Conservation (phyloP, 2,113 vertebrate species). For the Acrocephalus kingi region DNA sequence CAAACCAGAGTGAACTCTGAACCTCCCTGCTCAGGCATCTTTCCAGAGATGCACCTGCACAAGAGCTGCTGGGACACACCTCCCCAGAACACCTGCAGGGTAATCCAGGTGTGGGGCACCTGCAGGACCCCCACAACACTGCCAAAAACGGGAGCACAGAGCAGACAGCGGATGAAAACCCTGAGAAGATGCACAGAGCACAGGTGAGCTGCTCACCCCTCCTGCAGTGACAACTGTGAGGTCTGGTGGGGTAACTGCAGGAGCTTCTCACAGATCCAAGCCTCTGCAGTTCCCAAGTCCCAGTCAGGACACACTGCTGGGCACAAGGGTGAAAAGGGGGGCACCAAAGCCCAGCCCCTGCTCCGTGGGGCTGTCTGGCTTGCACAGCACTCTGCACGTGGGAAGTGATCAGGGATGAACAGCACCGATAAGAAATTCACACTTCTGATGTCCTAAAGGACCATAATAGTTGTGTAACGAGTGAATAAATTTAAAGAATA, state of each 20-base stretch:
- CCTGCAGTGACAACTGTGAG: rapidly evolving
- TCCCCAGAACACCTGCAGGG: background rate
- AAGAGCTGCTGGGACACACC: background rate
- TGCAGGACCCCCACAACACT: background rate
- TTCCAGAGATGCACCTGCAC: background rate
- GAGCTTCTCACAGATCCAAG: background rate
- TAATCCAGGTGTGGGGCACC: background rate
- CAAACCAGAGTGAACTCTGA: background rate
- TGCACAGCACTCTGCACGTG: rapidly evolving
- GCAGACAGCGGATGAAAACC: background rate
- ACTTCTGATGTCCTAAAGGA: background rate
- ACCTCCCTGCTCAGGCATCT: background rate
- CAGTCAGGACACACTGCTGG: background rate
- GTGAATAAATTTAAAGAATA: background rate
- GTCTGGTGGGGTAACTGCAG: rapidly evolving
- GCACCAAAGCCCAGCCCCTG: background rate
- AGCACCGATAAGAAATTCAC: rapidly evolving
- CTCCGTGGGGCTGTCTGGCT: rapidly evolving
- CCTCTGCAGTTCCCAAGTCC: background rate
- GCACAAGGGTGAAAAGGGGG: background rate
- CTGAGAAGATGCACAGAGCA: background rate
- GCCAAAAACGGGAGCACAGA: background rate
- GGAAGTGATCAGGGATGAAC: background rate
- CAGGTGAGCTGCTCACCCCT: rapidly evolving
- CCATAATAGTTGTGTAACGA: background rate